Base-by-base conservation (phyloP, 2,888 invertebrate genomes). In the Ormyrus pomaceus region DNA sequence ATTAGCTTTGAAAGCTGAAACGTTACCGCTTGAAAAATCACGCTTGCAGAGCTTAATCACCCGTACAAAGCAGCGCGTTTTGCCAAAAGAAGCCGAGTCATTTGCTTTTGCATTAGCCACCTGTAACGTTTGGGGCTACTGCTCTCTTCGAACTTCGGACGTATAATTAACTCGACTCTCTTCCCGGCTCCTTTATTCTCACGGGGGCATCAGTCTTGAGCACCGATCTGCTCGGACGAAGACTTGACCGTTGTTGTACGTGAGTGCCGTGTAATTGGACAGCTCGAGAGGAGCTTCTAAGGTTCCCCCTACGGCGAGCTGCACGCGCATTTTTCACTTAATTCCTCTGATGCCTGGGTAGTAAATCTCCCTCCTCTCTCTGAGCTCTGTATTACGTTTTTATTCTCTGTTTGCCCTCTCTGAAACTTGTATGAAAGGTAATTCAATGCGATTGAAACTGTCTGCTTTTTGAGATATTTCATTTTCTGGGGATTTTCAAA, bases 261-360 rank as follows among this genome's bases (percentile, higher is more conserved):
- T 77, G 76, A 69, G 68, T 69, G 34, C 62, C 56, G 50, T 70
- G 69, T 77, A 77, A 77, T 77, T 77, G 76, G 69, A 70, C 69
- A 69, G 76, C 50, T 77, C 51, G 53, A 59, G 56, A 53, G n/a
- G 53, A 68, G 45, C 9, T 34, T 34, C 34, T 8, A 50, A 56
- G 19, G 34, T 50, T 48, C 58, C 11, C 19, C 50, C 51, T 7
- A 7, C 11, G 13, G 10, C 56, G 34, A 34, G n/a, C 64, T 64
- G 6, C 48, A 46, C 13, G 59, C 61, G 6, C 64, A 73, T 73
- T 73, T 73, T 73, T 73, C 73, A 73, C 62, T 73, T 53, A 50
- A 62, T 34, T 34, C 34, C 34, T 34, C 62, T 72, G 53, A 72
- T 72, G 62, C 53, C 11, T 9, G 34, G n/a, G 11, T 53, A 8